A percentile compares a stretch with the other conserved stretches of the same genome.
Evolutionary conservation across 2,797 vertebrate genomes (phyloP).

Genomic region (Danio jaintianensis): DNA sequence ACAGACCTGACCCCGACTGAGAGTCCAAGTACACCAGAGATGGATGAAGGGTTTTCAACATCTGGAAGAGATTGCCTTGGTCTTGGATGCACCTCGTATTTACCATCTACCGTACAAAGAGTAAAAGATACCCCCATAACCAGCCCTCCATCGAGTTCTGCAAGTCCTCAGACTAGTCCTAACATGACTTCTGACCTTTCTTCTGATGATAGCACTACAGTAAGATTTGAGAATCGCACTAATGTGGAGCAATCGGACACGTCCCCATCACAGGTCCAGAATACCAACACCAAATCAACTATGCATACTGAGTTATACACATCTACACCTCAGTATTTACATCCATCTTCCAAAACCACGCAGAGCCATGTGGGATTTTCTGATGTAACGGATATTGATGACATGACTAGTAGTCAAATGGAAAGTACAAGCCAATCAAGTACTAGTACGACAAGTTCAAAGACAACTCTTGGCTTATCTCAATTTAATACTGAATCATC

Average conservation of each 20-base stretch:
- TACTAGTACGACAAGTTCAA: slow-evolving; percentile 7
- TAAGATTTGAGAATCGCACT: background rate
- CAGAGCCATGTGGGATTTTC: slow-evolving; percentile 11
- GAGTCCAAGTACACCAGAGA: background rate
- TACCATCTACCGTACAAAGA: background rate
- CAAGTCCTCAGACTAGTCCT: slow-evolving; percentile 7
- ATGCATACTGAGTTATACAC: background rate
- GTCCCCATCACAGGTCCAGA: slow-evolving; percentile 2
- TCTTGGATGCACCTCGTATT: background rate
- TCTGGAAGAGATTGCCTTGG: background rate
- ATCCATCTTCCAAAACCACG: background rate
- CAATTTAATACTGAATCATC: background rate
- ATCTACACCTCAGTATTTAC: slow-evolving; percentile 11
- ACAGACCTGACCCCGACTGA: background rate
- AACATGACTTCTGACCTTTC: background rate
- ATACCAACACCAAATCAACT: background rate
- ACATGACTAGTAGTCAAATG: slow-evolving; percentile 9
- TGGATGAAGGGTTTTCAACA: background rate
- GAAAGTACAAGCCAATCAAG: background rate
- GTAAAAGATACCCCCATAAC: background rate
- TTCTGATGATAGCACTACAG: background rate
- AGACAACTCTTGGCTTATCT: slow-evolving; percentile 13
- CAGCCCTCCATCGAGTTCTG: background rate
- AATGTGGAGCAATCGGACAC: background rate
- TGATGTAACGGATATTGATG: background rate